Percentiles rank a stretch among this genome's conserved stretches.
phyloP scores from a whole-genome alignment of 2,888 invertebrate species.

The Antheraea yamamai region DNA sequence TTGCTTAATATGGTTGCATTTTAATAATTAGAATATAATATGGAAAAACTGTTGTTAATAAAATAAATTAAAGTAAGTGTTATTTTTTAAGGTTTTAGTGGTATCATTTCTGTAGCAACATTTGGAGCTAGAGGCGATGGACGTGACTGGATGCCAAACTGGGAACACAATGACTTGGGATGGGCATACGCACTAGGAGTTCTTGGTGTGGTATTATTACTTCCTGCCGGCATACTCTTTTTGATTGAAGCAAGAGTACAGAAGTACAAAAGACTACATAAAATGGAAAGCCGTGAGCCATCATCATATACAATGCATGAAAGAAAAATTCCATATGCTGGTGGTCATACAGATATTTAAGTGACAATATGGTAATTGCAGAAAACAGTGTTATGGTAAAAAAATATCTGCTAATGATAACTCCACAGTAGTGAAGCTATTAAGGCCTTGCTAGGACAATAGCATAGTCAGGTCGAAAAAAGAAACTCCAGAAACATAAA shows the following conservation, averaged over 20 bases:
- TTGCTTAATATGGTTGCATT: background rate
- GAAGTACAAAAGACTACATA: conserved; percentile 87
- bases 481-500: background rate
- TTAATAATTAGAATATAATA: too few species aligned
- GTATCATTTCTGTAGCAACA: conserved; percentile 91
- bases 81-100: conserved; percentile 85
- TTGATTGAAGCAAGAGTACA: conserved; percentile 91
- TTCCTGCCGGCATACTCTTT: conserved; percentile 90
- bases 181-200: conserved; percentile 96
- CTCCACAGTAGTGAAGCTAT: too few species aligned
- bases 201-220: conserved; percentile 88
- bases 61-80: background rate
- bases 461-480: too few species aligned
- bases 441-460: too few species aligned
- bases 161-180: conserved; percentile 96
- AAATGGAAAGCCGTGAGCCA: conserved; percentile 85
- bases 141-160: conserved; percentile 97
- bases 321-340: conserved; percentile 79
- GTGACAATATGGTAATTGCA: background rate
- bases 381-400: background rate
- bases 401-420: background rate
- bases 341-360: conserved; percentile 89
- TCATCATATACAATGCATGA: conserved; percentile 86
- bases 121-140: conserved; percentile 96
- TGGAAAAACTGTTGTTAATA: background rate